phyloP scores from a whole-genome alignment of 92 coral and sea anemone species.

The Palythoa heliodiscus region DNA sequence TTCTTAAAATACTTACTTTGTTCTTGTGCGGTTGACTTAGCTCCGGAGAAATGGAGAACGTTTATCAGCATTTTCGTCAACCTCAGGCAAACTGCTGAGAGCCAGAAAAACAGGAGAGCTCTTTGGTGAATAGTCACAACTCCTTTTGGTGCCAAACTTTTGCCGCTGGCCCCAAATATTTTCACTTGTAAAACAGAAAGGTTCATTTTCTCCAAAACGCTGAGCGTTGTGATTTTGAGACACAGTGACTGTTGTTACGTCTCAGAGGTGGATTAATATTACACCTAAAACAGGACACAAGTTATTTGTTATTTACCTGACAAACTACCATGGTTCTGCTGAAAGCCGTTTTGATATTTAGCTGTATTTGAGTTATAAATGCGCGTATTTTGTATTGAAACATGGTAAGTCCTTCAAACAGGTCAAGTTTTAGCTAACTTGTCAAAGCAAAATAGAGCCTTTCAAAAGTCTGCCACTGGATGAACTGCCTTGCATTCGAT shows the following conservation, averaged over 20 bases:
- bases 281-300: too few relatives aligned
- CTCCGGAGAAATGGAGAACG: slow-evolving; percentile 22
- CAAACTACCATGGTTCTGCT: too few relatives aligned
- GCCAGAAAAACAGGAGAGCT: slow-evolving; percentile 76
- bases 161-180: not conserved
- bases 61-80: slow-evolving; percentile 29
- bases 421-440: too few relatives aligned
- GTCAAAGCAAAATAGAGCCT: too few relatives aligned
- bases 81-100: slow-evolving; percentile 54
- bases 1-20: slow-evolving; percentile 19
- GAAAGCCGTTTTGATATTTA: too few relatives aligned
- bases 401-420: too few relatives aligned
- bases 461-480: too few relatives aligned
- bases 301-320: too few relatives aligned
- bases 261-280: too few relatives aligned
- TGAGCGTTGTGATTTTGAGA: not conserved
- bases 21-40: not conserved
- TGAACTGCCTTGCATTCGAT: too few relatives aligned
- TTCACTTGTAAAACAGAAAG: not conserved
- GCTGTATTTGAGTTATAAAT: too few relatives aligned
- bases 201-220: not conserved
- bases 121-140: slow-evolving; percentile 70
- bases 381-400: too few relatives aligned
- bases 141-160: slow-evolving; percentile 65
- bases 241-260: not conserved